Percentiles rank a stretch among this genome's conserved stretches.
Evolutionary conservation across 2,797 vertebrate genomes (phyloP).

Genomic region (Bufotes viridis): DNA sequence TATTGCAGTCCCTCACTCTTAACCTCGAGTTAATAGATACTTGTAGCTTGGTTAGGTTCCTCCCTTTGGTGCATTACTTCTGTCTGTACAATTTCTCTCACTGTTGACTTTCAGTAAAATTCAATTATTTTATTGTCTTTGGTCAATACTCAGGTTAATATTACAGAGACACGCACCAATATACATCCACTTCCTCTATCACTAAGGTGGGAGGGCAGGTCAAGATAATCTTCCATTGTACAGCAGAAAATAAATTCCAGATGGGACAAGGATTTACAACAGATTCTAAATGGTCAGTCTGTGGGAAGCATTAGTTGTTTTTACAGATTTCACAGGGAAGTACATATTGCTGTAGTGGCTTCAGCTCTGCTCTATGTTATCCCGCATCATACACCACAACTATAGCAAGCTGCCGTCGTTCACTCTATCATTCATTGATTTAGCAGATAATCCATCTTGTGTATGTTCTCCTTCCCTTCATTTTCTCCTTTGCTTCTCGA

Average conservation of each 20-base stretch:
- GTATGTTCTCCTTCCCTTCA: background rate
- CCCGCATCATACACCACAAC: background rate
- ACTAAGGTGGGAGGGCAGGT: conserved; percentile 28
- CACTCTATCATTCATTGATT: conserved; percentile 50
- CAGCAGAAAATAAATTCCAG: conserved; percentile 37
- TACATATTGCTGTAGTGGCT: conserved; percentile 10
- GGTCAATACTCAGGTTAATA: conserved; percentile 51
- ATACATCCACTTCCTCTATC: conserved; percentile 49
- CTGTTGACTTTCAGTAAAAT: conserved; percentile 60
- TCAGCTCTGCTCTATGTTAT: conserved; percentile 1
- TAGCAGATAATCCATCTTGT: conserved; percentile 49
- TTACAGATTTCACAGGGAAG: conserved; percentile 12
- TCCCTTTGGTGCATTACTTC: conserved; percentile 29
- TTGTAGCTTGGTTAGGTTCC: conserved; percentile 32
- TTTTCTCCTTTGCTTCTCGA: conserved; percentile 25
- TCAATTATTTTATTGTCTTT: conserved; percentile 57
- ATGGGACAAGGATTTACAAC: conserved; percentile 23
- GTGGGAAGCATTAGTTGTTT: conserved; percentile 28
- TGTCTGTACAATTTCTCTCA: conserved; percentile 28
- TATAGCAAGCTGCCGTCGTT: conserved; percentile 22
- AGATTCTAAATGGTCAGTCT: conserved; percentile 24
- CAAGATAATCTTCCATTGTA: conserved; percentile 28
- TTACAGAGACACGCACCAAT: conserved; percentile 27
- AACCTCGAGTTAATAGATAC: conserved; percentile 42
- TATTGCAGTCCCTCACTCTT: conserved; percentile 2